phyloP scores from a whole-genome alignment of 2,113 vertebrate species.

The Ailuropoda melanoleuca region DNA sequence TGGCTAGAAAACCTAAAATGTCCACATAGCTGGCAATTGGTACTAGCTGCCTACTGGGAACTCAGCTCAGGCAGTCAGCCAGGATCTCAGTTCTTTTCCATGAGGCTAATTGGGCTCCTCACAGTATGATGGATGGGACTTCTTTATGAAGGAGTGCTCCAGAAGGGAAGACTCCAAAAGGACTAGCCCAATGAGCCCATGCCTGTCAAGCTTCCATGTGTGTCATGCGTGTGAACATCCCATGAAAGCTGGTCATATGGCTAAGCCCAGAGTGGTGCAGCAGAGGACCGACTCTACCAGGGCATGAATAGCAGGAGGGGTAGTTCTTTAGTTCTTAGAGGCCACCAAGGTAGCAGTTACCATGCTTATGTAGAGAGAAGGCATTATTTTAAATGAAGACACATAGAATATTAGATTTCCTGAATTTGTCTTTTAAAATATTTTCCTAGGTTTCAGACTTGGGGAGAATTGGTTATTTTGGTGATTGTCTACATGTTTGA shows the following conservation, averaged over 20 bases:
- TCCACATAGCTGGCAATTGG: not conserved
- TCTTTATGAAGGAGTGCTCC: not conserved
- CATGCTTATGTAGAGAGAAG: not conserved
- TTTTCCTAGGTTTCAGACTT: constrained; percentile 21
- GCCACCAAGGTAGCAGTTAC: not conserved
- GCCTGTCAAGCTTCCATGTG: not conserved
- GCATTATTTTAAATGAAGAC: constrained; percentile 32
- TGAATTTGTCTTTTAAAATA: not conserved
- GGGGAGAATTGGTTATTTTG: not conserved
- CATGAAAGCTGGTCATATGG: not conserved
- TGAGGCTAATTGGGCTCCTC: not conserved
- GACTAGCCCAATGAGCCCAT: not conserved
- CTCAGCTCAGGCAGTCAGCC: not conserved
- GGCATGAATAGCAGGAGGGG: not conserved
- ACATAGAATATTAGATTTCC: not conserved
- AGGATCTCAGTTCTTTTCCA: not conserved
- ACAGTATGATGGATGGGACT: not conserved
- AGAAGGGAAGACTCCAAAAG: not conserved
- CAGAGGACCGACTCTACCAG: not conserved
- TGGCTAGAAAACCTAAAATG: not conserved
- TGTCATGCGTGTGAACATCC: not conserved
- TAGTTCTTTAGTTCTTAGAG: not conserved
- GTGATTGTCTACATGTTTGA: not conserved
- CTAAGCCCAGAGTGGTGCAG: not conserved
- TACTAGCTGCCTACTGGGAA: not conserved